A percentile compares a stretch with the other conserved stretches of the same genome.
Conservation (phyloP, 2,888 invertebrate species). For the Xanthostigma xanthostigma region DNA sequence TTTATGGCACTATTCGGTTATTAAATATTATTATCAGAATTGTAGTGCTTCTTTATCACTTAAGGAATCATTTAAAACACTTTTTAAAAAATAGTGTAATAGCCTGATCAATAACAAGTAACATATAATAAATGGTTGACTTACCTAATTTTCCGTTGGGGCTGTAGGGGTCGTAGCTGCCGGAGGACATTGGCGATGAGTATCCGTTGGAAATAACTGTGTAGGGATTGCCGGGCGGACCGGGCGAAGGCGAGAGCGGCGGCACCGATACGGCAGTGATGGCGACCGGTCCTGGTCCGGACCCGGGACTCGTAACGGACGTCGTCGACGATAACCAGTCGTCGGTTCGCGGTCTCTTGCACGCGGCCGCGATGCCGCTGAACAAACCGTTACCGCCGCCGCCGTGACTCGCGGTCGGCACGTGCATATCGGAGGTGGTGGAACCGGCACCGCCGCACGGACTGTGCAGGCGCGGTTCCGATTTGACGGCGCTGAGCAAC, state of each 20-base stretch:
- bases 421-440: constrained; percentile 15
- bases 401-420: constrained; percentile 12
- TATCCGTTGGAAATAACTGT: constrained; percentile 56
- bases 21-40: too few relatives aligned
- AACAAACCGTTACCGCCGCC: constrained; percentile 12
- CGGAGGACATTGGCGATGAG: constrained; percentile 71
- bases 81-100: too few relatives aligned
- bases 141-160: constrained; percentile 80
- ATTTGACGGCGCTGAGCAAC: constrained; percentile 26
- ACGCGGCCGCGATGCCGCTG: constrained; percentile 13
- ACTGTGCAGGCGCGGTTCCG: constrained; percentile 27
- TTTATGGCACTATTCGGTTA: too few relatives aligned
- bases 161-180: constrained; percentile 83
- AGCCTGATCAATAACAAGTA: too few relatives aligned
- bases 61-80: too few relatives aligned
- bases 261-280: constrained; percentile 21
- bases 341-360: constrained; percentile 38
- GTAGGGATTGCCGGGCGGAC: constrained; percentile 36
- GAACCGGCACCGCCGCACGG: constrained; percentile 16
- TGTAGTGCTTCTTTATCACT: too few relatives aligned
- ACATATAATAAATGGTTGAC: constrained; percentile 21
- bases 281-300: constrained; percentile 34
- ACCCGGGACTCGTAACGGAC: constrained; percentile 43
- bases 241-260: constrained; percentile 52
- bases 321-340: constrained; percentile 51